Conservation (phyloP, 1,140 invertebrate genomes). For the Dreissena polymorpha region DNA sequence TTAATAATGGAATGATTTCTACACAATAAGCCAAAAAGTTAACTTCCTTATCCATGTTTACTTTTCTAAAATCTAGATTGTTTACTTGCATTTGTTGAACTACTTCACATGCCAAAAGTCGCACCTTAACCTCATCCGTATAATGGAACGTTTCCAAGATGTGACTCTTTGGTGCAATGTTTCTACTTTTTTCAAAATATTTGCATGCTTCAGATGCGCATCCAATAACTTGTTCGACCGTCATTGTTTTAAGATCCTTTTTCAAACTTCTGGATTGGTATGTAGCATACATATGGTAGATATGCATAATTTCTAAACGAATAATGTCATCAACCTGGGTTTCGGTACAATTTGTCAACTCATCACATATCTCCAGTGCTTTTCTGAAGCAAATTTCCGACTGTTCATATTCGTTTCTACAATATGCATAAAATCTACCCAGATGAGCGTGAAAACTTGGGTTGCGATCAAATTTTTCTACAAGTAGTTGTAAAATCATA, state of each 20-base stretch:
- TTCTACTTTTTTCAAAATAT: constrained; percentile 52
- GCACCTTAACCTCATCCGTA: constrained; percentile 50
- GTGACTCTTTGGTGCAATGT: constrained; percentile 46
- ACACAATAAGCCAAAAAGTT: not conserved
- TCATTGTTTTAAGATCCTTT: constrained; percentile 15
- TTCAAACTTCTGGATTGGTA: too few species aligned
- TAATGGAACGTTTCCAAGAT: constrained; percentile 40
- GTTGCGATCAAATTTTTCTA: constrained; percentile 52
- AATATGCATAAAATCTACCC: constrained; percentile 57
- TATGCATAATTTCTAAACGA: constrained; percentile 44
- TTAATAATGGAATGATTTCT: not conserved
- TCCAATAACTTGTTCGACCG: not conserved
- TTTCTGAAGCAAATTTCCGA: constrained; percentile 56
- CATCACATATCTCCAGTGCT: constrained; percentile 46
- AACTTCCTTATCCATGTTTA: not conserved
- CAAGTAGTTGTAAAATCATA: constrained; percentile 50
- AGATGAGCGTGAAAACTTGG: constrained; percentile 59
- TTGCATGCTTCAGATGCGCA: constrained; percentile 43
- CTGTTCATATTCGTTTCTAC: constrained; percentile 51
- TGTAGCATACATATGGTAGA: constrained; percentile 62
- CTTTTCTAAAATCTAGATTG: too few species aligned
- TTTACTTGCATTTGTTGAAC: too few species aligned
- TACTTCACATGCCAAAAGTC: too few species aligned
- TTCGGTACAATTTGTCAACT: not conserved
- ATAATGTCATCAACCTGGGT: constrained; percentile 43